Conservation (phyloP, 2,797 vertebrate genomes). For the Pipistrellus pipistrellus region DNA sequence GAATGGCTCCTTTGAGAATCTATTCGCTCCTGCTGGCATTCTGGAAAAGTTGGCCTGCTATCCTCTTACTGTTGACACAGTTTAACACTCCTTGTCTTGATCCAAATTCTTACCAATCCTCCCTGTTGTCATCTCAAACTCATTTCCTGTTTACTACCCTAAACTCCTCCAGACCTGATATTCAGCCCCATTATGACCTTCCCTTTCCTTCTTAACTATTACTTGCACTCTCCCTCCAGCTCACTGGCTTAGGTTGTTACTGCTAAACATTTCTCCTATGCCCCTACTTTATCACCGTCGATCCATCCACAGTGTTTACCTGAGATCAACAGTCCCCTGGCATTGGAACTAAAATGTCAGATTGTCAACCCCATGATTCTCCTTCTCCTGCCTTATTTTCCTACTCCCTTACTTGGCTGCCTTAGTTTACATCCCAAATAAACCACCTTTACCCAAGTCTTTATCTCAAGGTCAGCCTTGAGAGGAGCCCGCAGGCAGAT, state of each 20-base stretch:
- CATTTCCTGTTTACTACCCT: not conserved
- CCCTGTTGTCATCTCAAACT: not conserved
- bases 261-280: not conserved
- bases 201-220: not conserved
- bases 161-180: not conserved
- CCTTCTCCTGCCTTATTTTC: not conserved
- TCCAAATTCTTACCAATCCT: slow-evolving; percentile 1
- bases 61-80: not conserved
- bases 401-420: not conserved
- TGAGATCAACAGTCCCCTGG: not conserved
- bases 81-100: not conserved
- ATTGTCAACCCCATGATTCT: not conserved
- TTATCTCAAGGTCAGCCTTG: not conserved
- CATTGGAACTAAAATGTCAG: not conserved
- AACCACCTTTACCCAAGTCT: not conserved
- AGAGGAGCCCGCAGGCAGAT: not conserved
- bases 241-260: not conserved
- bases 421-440: not conserved
- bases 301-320: not conserved
- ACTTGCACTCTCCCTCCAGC: not conserved
- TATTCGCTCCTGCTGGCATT: not conserved
- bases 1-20: not conserved
- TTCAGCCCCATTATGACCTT: not conserved
- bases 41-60: not conserved
- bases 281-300: not conserved